Percentiles rank a stretch among this genome's conserved stretches.
phyloP scores from a whole-genome alignment of 2,113 vertebrate genomes.

The Corythoichthys haematopterus region DNA sequence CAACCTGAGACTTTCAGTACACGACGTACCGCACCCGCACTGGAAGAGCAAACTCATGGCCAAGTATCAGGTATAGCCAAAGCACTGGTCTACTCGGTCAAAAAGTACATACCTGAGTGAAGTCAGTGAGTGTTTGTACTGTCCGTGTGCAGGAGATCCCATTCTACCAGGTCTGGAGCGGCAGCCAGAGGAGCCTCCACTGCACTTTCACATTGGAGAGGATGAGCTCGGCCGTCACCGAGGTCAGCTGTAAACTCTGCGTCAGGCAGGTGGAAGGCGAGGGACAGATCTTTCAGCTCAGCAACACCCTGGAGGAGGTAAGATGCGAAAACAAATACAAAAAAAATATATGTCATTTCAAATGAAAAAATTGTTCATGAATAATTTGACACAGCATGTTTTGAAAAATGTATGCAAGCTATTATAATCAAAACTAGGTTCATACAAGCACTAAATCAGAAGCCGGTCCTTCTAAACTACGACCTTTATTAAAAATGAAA shows the following conservation, averaged over 20 bases:
- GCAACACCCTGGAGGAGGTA: constrained; percentile 77
- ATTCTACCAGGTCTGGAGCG: constrained; percentile 90
- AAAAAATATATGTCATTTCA: too few species aligned
- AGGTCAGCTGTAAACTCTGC: constrained; percentile 89
- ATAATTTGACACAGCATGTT: too few species aligned
- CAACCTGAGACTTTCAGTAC: constrained; percentile 89
- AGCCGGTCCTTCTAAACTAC: too few species aligned
- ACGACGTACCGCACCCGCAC: constrained; percentile 84
- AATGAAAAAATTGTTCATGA: too few species aligned
- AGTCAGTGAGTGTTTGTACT: background rate
- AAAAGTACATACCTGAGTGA: background rate
- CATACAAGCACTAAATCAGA: too few species aligned
- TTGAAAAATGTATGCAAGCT: too few species aligned
- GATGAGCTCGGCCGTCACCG: constrained; percentile 78
- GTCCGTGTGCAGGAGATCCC: constrained; percentile 81
- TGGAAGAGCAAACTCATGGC: constrained; percentile 95
- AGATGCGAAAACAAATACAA: too few species aligned
- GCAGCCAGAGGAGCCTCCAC: constrained; percentile 86
- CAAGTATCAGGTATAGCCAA: constrained; percentile 85
- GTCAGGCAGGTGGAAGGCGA: constrained; percentile 92
- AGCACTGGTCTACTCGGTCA: too few species aligned
- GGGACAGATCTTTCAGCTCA: constrained; percentile 93
- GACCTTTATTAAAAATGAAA: too few species aligned
- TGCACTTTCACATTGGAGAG: constrained; percentile 91
- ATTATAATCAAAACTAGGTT: too few species aligned